Evolutionary conservation across 2,113 vertebrate species (phyloP).

Genomic region (Ictalurus furcatus): DNA sequence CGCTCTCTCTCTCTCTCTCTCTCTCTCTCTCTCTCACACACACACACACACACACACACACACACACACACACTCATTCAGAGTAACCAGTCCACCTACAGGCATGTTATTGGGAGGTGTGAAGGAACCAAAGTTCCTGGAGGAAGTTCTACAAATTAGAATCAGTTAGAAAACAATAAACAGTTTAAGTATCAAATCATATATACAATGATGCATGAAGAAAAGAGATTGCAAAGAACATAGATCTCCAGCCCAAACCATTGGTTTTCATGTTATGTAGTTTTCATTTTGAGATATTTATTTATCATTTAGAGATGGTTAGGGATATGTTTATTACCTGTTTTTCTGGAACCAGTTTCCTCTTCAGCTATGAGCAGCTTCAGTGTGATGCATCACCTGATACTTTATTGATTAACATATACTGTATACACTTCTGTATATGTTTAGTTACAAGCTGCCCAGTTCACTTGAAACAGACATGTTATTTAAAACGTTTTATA

Average conservation of each 20-base stretch:
- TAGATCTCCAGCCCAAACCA: neutral
- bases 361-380: neutral
- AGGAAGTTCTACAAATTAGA: neutral
- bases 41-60: neutral
- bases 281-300: neutral
- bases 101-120: neutral
- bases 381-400: neutral
- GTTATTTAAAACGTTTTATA: neutral
- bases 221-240: neutral
- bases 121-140: neutral
- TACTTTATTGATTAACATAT: neutral
- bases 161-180: neutral
- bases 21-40: accelerated
- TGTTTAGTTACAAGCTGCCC: neutral
- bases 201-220: neutral
- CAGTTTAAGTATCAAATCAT: too few species aligned
- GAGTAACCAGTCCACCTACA: neutral
- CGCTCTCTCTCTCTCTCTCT: accelerated
- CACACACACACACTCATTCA: neutral
- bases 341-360: neutral
- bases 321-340: neutral
- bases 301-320: neutral
- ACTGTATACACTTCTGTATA: neutral
- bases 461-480: neutral
- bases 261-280: neutral